Evolutionary conservation across 2,797 vertebrate genomes (phyloP).

Genomic region (Hyperoplus immaculatus): DNA sequence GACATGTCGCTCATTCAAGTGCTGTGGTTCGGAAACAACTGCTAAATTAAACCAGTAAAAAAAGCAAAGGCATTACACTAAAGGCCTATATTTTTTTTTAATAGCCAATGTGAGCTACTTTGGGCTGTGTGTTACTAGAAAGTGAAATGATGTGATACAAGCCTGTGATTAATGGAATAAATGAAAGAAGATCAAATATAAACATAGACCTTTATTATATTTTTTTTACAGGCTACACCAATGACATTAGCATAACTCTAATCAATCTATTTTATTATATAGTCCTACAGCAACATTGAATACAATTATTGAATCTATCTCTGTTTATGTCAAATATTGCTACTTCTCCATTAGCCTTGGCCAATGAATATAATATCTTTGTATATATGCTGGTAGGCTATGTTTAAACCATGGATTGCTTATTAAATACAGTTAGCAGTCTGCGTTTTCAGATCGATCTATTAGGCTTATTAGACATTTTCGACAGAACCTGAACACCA

Average conservation of each 20-base stretch:
- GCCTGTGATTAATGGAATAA: background rate
- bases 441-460: too few relatives aligned
- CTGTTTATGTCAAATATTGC: background rate
- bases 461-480: background rate
- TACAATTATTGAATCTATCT: background rate
- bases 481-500: background rate
- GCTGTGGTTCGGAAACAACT: slow-evolving; percentile 50
- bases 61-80: background rate
- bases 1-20: slow-evolving; percentile 40
- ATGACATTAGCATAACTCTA: background rate
- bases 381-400: background rate
- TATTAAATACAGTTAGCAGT: background rate
- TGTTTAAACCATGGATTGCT: background rate
- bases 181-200: background rate
- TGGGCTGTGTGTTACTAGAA: background rate
- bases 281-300: background rate
- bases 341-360: background rate
- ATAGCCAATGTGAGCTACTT: background rate
- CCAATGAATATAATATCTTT: background rate
- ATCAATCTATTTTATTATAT: background rate
- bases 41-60: slow-evolving; percentile 1
- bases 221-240: background rate
- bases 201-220: background rate
- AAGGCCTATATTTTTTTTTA: background rate
- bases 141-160: background rate